Evolutionary conservation across 2,113 vertebrate species (phyloP).

Genomic region (Polypterus bichir): DNA sequence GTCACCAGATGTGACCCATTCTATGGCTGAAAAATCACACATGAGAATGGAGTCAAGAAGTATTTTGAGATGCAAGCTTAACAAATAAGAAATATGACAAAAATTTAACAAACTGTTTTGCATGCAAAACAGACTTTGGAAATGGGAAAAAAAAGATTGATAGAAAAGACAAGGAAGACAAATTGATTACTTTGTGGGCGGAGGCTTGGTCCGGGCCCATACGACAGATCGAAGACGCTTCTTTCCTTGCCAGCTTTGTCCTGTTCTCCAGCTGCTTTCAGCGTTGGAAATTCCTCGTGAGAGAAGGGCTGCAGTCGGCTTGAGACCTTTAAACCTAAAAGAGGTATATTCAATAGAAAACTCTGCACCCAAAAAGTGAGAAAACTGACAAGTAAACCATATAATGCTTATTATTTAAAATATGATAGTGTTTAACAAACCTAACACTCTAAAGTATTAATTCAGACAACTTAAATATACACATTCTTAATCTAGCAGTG

Average conservation of each 20-base stretch:
- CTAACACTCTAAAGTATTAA: too few relatives aligned
- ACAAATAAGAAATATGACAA: too few relatives aligned
- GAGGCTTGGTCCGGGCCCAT: conserved; percentile 99
- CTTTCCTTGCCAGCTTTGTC: conserved; percentile 98
- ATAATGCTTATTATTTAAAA: background rate
- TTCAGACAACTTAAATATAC: too few relatives aligned
- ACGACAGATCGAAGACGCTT: conserved; percentile 99
- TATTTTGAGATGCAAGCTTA: too few relatives aligned
- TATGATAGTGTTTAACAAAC: background rate
- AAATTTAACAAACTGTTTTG: too few relatives aligned
- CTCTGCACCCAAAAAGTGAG: background rate
- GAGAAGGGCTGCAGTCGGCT: conserved; percentile 99
- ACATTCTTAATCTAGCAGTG: too few relatives aligned
- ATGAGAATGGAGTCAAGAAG: too few relatives aligned
- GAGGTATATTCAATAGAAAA: conserved; percentile 11
- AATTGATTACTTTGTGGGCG: conserved; percentile 88
- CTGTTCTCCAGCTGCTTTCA: conserved; percentile 99
- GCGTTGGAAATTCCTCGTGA: conserved; percentile 99
- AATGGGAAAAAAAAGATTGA: too few relatives aligned
- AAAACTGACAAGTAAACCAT: background rate
- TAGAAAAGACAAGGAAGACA: too few relatives aligned
- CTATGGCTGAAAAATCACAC: too few relatives aligned
- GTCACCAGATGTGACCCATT: too few relatives aligned
- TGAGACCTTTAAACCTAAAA: conserved; percentile 95
- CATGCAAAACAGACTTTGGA: too few relatives aligned